These are phyloP conservation scores for Dreissena polymorpha DNA, from an alignment of 1,140 invertebrate genomes.

Conservation along the genomic window DNA sequence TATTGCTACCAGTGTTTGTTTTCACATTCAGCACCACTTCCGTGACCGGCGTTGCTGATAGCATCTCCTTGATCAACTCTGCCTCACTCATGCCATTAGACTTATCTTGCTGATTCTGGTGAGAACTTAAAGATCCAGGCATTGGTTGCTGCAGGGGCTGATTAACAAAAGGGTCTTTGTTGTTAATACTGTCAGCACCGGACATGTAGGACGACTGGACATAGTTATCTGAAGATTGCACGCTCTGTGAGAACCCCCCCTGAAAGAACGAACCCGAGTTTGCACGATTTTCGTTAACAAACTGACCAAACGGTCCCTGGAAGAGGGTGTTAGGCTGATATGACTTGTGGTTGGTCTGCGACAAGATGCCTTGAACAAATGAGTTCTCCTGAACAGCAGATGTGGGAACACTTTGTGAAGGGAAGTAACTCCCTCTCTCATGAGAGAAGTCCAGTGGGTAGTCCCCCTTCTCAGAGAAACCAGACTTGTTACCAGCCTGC, in stretches of 20 bases:
- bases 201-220: slow-evolving; percentile 40
- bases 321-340: slow-evolving; percentile 39
- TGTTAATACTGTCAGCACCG: slow-evolving; percentile 17
- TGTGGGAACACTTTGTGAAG: slow-evolving; percentile 11
- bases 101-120: slow-evolving; percentile 25
- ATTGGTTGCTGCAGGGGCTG: too few species aligned
- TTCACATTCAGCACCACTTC: slow-evolving; percentile 16
- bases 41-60: slow-evolving; percentile 28
- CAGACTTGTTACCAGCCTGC: slow-evolving; percentile 18
- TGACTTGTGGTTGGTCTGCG: slow-evolving; percentile 39
- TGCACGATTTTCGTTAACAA: slow-evolving; percentile 5
- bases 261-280: slow-evolving; percentile 40
- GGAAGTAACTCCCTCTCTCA: slow-evolving; percentile 49
- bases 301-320: slow-evolving; percentile 35
- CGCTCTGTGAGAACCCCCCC: slow-evolving; percentile 43
- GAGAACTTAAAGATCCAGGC: not conserved
- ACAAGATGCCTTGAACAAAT: slow-evolving; percentile 47
- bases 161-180: not conserved
- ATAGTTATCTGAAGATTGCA: slow-evolving; percentile 19
- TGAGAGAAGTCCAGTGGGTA: slow-evolving; percentile 50
- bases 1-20: not conserved
- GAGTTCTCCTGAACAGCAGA: slow-evolving; percentile 23
- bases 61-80: slow-evolving; percentile 52
- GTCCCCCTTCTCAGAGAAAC: slow-evolving; percentile 44
- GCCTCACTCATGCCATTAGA: slow-evolving; percentile 32